Percentiles rank a stretch among this genome's conserved stretches.
Conservation (phyloP, 2,797 vertebrate genomes). For the Crocodylus rhombifer region DNA sequence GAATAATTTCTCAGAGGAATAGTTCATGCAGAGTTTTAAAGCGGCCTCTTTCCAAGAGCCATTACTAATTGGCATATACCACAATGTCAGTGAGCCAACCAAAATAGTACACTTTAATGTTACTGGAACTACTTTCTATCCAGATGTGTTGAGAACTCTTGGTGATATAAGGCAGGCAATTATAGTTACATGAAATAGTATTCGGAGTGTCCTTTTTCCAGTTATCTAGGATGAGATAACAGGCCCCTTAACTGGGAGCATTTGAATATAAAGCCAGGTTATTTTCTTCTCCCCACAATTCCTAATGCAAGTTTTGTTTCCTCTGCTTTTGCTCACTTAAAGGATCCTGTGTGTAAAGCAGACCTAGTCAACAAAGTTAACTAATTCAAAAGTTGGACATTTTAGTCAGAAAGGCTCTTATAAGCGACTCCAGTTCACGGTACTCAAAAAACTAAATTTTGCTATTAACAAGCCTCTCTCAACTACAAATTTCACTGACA, state of each 20-base stretch:
- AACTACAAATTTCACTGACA: no score
- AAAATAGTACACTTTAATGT: slow-evolving; percentile 87
- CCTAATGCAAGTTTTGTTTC: not conserved
- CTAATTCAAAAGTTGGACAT: not conserved
- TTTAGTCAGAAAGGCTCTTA: not conserved
- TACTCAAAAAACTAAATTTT: not conserved
- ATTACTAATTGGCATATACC: slow-evolving; percentile 89
- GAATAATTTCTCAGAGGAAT: slow-evolving; percentile 90
- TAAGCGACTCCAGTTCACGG: not conserved
- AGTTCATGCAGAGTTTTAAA: slow-evolving; percentile 82
- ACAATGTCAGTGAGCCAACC: slow-evolving; percentile 85
- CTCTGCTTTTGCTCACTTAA: not conserved
- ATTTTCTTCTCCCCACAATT: slow-evolving; percentile 39
- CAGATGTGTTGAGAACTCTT: slow-evolving; percentile 84
- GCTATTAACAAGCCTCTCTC: rapidly evolving
- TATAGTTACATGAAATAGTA: slow-evolving; percentile 83
- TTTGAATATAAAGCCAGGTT: slow-evolving; percentile 2
- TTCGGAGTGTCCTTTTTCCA: slow-evolving; percentile 73
- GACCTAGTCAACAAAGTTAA: not conserved
- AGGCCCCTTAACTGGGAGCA: slow-evolving; percentile 70
- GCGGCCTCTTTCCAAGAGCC: slow-evolving; percentile 84
- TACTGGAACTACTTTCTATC: slow-evolving; percentile 86
- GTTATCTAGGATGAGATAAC: slow-evolving; percentile 77
- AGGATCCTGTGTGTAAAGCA: rapidly evolving
- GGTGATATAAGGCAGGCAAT: slow-evolving; percentile 87